Percentiles rank a stretch among this genome's conserved stretches.
Evolutionary conservation across 1,140 invertebrate species (phyloP).

Genomic region (Zaprionus davidi): DNA sequence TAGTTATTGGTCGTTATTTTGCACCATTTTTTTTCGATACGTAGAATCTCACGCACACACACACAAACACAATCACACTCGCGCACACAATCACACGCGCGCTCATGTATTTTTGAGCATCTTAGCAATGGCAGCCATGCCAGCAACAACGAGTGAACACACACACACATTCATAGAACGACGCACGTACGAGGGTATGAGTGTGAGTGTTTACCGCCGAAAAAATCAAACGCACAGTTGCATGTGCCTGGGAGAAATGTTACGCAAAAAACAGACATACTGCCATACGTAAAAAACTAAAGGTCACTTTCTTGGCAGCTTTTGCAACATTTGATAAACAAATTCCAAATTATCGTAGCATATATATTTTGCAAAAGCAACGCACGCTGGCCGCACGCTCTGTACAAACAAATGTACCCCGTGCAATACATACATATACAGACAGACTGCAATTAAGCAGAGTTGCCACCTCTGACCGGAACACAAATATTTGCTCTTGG

Average conservation of each 20-base stretch:
- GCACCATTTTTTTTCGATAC: slow-evolving; percentile 84
- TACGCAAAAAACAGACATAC: slow-evolving; percentile 67
- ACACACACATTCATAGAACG: slow-evolving; percentile 47
- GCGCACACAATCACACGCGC: slow-evolving; percentile 39
- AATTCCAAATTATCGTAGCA: slow-evolving; percentile 39
- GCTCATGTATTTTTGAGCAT: slow-evolving; percentile 57
- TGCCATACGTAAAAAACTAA: slow-evolving; percentile 13
- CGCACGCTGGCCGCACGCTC: slow-evolving; percentile 72
- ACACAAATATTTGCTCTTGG: slow-evolving; percentile 20
- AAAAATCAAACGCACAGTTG: slow-evolving; percentile 81
- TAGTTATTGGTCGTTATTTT: slow-evolving; percentile 75
- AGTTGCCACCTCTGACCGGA: slow-evolving; percentile 57
- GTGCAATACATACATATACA: slow-evolving; percentile 76
- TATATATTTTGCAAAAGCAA: slow-evolving; percentile 50
- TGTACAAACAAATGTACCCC: slow-evolving; percentile 71
- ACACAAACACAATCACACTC: slow-evolving; percentile 35
- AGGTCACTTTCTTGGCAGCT: slow-evolving; percentile 28
- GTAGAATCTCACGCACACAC: slow-evolving; percentile 75
- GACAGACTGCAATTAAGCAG: slow-evolving; percentile 80
- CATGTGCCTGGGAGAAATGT: slow-evolving; percentile 70
- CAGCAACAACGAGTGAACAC: slow-evolving; percentile 53
- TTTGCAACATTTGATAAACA: slow-evolving; percentile 21
- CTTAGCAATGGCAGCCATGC: slow-evolving; percentile 60
- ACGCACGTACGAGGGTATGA: slow-evolving; percentile 71
- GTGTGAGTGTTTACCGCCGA: slow-evolving; percentile 82